Conservation (phyloP, 2,113 vertebrate genomes). For the Heloderma charlesbogerti region DNA sequence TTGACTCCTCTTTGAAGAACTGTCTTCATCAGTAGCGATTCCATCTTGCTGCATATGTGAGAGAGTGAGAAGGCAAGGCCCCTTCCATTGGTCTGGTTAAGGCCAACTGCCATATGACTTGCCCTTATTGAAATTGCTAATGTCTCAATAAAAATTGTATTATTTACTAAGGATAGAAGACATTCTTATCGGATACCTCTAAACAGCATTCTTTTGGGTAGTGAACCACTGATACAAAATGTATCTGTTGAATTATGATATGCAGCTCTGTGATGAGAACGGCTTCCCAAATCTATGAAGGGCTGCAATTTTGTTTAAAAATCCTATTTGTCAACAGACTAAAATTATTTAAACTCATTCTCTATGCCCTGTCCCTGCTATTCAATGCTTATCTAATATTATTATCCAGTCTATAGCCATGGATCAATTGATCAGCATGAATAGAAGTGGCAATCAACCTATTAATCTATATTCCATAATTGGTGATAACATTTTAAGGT, state of each 20-base stretch:
- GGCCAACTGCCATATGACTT: neutral
- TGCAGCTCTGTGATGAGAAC: neutral
- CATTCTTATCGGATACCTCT: neutral
- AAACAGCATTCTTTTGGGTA: neutral
- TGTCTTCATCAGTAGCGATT: too few species aligned
- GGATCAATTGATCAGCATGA: neutral
- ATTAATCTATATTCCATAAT: too few species aligned
- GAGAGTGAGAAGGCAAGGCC: too few species aligned
- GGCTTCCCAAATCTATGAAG: neutral
- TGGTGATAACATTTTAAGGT: neutral
- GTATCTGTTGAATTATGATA: neutral
- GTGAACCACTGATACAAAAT: neutral
- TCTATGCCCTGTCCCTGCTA: neutral
- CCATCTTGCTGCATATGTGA: too few species aligned
- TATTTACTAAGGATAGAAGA: neutral
- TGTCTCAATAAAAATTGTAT: neutral
- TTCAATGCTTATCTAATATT: neutral
- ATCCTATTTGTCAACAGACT: neutral
- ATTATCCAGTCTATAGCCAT: neutral
- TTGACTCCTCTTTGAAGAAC: too few species aligned
- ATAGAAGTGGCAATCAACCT: neutral
- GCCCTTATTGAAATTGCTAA: neutral
- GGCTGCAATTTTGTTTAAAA: neutral
- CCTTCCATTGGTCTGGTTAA: neutral
- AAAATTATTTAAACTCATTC: neutral